Base-by-base conservation (phyloP, 2,888 invertebrate genomes). In the Nymphalis urticae region DNA sequence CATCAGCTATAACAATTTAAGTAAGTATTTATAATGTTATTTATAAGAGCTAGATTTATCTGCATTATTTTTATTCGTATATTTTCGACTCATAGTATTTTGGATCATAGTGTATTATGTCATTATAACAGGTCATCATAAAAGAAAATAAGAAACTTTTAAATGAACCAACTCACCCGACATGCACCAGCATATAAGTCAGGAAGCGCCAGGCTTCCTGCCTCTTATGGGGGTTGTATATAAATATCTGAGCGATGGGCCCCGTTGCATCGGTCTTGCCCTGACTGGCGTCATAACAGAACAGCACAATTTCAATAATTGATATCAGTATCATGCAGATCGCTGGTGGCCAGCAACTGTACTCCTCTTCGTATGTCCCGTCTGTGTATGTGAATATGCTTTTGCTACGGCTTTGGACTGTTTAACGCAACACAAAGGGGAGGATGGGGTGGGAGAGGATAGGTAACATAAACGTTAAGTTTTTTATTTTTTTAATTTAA, bases 181-280 rank as follows among this genome's bases (percentile, higher is more conserved):
- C 96, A 87, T 99, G 99, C 32, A 99, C 97, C 84, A 99, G 96
- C 98, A 98, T 98, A 84, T 99, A 99, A 0, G 97, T 96, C 61
- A 98, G 79, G 85, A 96, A 99, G 79, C 99, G 93, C 99, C 99
- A 99, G 0, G 95, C 96, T 89, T 99, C 97, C 66, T 95, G 94
- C 72, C 98, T 94, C 80, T 95, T 95, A 71, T 95, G 93, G 0
- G 99, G 99, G 89, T 97, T 95, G 88, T 98, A 98, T 74, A 99
- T 97, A 75, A 98, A 95, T 4, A 96, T 86, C 64, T 95, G 95
- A 10, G 97, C 96, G 48, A 96, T 95, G 0, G 98, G 97, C 0
- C 98, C 97, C 47, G 95, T 93, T 42, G 94, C 92, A 60, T 88
- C 84, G 0, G 85, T 87, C 77, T 85, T 83, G n/a, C 90, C 90